Evolutionary conservation across 2,797 vertebrate species (phyloP).

Genomic region (Dromococcyx pavoninus): DNA sequence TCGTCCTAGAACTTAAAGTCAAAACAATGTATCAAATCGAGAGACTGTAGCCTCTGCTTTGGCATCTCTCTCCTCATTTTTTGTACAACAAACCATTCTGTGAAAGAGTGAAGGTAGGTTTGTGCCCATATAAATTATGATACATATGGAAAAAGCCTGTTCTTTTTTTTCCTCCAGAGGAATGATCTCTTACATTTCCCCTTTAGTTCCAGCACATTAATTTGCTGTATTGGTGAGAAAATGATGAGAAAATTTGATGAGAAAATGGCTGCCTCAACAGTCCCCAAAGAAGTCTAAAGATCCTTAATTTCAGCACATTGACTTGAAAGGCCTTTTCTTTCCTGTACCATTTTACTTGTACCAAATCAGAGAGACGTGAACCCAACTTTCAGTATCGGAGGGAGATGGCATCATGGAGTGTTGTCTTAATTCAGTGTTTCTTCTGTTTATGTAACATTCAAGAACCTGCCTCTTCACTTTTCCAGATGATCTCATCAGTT

Average conservation of each 20-base stretch:
- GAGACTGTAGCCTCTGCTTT: neutral
- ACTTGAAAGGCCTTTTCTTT: neutral
- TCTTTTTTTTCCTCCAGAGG: neutral
- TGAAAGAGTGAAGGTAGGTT: neutral
- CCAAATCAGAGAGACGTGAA: neutral
- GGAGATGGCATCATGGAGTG: neutral
- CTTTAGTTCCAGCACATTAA: neutral
- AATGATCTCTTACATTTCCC: neutral
- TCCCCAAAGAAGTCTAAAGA: neutral
- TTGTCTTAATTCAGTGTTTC: neutral
- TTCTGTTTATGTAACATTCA: neutral
- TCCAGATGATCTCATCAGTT: neutral
- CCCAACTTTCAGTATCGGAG: neutral
- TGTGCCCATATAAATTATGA: neutral
- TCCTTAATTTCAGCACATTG: neutral
- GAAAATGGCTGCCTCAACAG: neutral
- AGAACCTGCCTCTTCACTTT: neutral
- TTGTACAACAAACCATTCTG: neutral
- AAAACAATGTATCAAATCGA: neutral
- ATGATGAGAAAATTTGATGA: neutral
- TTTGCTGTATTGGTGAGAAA: neutral
- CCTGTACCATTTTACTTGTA: neutral
- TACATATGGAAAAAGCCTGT: neutral
- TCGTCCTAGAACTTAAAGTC: neutral
- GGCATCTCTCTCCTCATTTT: neutral